Percentiles rank a stretch among this genome's conserved stretches.
phyloP scores from a whole-genome alignment of 2,888 invertebrate genomes.

The Osmoderma eremita region DNA sequence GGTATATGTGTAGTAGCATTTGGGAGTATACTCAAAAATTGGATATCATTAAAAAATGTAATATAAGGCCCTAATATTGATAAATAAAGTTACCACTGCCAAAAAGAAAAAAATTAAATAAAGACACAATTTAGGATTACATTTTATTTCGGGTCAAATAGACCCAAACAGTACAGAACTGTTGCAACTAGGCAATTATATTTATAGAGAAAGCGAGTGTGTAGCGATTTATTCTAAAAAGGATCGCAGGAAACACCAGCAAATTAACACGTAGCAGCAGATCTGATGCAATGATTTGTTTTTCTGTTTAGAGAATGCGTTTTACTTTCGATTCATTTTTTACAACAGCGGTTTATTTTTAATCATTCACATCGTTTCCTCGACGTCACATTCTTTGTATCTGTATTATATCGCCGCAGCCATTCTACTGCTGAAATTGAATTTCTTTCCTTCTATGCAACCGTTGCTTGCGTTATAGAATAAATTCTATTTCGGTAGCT shows the following conservation, averaged over 20 bases:
- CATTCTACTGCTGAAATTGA: conserved; percentile 13
- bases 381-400: conserved; percentile 6
- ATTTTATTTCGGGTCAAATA: too few species aligned
- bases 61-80: too few species aligned
- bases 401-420: neutral
- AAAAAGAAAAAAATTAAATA: too few species aligned
- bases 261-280: neutral
- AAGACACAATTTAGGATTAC: too few species aligned
- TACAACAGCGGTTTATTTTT: neutral
- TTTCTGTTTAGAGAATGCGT: conserved; percentile 20
- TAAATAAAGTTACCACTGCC: too few species aligned
- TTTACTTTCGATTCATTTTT: conserved; percentile 27
- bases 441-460: conserved; percentile 1
- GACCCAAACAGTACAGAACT: too few species aligned
- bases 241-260: conserved; percentile 16
- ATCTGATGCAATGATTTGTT: conserved; percentile 23
- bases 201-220: conserved; percentile 24
- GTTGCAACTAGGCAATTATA: neutral
- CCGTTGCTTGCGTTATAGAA: neutral
- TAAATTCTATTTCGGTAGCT: too few species aligned
- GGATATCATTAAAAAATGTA: too few species aligned
- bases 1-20: too few species aligned
- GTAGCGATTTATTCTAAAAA: conserved; percentile 5
- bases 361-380: conserved; percentile 19
- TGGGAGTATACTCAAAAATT: too few species aligned